phyloP scores from a whole-genome alignment of 1,140 invertebrate genomes.

The Temnothorax curvispinosus region DNA sequence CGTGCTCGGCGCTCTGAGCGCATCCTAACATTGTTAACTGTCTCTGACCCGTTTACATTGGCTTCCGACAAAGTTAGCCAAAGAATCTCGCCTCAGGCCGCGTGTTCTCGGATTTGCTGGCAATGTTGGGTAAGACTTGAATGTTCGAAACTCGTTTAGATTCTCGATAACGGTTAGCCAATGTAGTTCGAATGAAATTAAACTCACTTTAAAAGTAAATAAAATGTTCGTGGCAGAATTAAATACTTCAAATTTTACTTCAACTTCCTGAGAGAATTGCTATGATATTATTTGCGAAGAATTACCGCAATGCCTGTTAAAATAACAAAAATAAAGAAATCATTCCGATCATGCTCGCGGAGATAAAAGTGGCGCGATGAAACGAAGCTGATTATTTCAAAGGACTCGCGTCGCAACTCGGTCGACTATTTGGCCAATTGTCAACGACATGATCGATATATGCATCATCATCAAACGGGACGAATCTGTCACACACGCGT shows the following conservation, averaged over 20 bases:
- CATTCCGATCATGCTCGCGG: neutral
- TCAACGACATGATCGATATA: slow-evolving; percentile 37
- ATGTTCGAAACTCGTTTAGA: slow-evolving; percentile 6
- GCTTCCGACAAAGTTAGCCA: slow-evolving; percentile 29
- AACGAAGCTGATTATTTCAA: slow-evolving; percentile 1
- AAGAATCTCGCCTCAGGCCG: slow-evolving; percentile 23
- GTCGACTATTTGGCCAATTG: slow-evolving; percentile 45
- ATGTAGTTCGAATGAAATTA: neutral
- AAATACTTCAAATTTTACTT: neutral
- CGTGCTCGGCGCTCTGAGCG: neutral
- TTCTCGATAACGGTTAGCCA: slow-evolving; percentile 14
- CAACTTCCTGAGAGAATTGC: neutral
- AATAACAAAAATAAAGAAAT: neutral
- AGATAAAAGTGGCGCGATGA: neutral
- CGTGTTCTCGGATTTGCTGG: neutral
- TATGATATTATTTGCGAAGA: neutral
- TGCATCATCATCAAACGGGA: neutral
- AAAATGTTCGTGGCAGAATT: neutral
- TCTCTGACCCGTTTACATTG: slow-evolving; percentile 28
- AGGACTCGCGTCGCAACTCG: neutral
- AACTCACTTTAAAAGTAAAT: neutral
- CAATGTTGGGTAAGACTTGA: slow-evolving; percentile 24
- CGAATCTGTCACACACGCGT: slow-evolving; percentile 12
- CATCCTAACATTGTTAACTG: neutral
- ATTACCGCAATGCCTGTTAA: neutral